Conservation (phyloP, 2,797 vertebrate genomes). For the Lepus oiostolus region DNA sequence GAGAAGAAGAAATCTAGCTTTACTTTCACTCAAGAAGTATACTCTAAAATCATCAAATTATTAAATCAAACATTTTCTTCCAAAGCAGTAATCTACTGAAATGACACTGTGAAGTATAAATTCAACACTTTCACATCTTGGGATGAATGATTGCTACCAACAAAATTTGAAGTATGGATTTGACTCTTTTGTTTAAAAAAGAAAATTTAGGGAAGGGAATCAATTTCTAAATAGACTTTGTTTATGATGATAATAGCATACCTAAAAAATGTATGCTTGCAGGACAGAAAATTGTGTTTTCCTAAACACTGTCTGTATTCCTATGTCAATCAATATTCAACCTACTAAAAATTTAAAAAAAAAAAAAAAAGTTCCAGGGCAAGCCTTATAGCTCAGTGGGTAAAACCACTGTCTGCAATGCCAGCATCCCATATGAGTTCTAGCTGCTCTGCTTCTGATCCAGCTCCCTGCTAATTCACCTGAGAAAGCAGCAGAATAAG, state of each 20-base stretch:
- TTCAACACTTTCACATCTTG: background rate
- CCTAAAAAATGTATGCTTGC: slow-evolving; percentile 7
- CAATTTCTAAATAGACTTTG: slow-evolving; percentile 27
- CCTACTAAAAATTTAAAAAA: slow-evolving; percentile 47
- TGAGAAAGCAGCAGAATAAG: too few species aligned
- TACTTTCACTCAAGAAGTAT: slow-evolving; percentile 19
- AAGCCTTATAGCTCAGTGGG: too few species aligned
- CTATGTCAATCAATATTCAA: slow-evolving; percentile 46
- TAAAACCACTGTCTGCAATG: too few species aligned
- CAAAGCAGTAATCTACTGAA: slow-evolving; percentile 43
- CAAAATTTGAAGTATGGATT: slow-evolving; percentile 16
- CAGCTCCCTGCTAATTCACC: too few species aligned
- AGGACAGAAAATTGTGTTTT: slow-evolving; percentile 29
- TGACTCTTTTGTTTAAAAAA: background rate
- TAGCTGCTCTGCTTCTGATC: too few species aligned
- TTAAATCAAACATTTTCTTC: slow-evolving; percentile 43
- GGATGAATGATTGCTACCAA: background rate
- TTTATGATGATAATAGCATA: background rate
- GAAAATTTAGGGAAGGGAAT: slow-evolving; percentile 8
- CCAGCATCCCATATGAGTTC: too few species aligned
- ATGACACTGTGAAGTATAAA: slow-evolving; percentile 31
- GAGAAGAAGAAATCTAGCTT: slow-evolving; percentile 11
- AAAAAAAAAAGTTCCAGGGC: background rate
- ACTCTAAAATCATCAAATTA: slow-evolving; percentile 43
- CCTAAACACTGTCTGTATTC: background rate